Percentiles rank a stretch among this genome's conserved stretches.
phyloP scores from a whole-genome alignment of 2,888 invertebrate genomes.

The Diarsia mendica region DNA sequence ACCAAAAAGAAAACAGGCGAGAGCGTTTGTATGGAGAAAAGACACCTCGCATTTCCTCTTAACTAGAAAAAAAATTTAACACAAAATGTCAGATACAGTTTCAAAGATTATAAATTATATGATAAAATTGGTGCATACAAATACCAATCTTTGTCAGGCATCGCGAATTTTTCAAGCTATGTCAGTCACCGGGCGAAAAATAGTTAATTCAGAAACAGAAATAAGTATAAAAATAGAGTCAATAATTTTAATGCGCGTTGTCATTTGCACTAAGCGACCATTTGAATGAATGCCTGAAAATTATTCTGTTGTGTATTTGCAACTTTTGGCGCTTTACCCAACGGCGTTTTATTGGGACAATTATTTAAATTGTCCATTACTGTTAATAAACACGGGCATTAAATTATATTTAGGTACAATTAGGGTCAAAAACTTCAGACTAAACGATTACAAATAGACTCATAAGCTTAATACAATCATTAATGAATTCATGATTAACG shows the following conservation, averaged over 20 bases:
- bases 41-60: too few relatives aligned
- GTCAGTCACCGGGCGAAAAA: background rate
- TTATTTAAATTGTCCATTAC: background rate
- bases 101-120: background rate
- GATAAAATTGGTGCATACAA: background rate
- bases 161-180: background rate
- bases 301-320: background rate
- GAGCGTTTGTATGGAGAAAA: too few relatives aligned
- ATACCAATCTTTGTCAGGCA: background rate
- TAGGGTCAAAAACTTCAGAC: background rate
- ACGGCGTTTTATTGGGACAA: background rate
- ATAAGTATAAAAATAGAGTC: background rate
- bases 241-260: background rate
- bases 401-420: background rate
- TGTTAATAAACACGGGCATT: background rate
- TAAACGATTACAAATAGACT: background rate
- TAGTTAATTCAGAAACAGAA: background rate
- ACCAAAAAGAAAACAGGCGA: too few relatives aligned
- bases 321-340: background rate
- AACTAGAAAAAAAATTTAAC: background rate
- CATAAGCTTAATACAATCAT: constrained; percentile 6
- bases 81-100: background rate
- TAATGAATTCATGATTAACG: constrained; percentile 27
- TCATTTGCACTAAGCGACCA: background rate
- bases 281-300: background rate